phyloP scores from a whole-genome alignment of 2,113 vertebrate genomes.

The Scopus umbretta region DNA sequence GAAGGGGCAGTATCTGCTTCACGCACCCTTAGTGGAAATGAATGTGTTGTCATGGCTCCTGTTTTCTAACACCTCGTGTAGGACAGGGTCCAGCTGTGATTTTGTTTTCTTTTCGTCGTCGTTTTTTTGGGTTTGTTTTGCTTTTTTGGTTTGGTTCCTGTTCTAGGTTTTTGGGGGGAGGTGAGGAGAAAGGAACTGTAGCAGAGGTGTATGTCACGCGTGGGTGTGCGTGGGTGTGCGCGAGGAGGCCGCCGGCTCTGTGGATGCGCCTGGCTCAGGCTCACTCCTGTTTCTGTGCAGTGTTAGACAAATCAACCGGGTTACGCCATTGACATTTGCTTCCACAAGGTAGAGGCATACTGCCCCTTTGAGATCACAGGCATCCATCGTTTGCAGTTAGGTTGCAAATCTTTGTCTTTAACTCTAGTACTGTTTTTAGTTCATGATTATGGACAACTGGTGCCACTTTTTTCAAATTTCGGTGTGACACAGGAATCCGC shows the following conservation, averaged over 20 bases:
- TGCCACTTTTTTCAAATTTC: conserved; percentile 76
- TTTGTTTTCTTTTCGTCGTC: background rate
- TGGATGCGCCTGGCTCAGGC: background rate
- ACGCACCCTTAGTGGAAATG: conserved; percentile 52
- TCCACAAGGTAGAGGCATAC: conserved; percentile 61
- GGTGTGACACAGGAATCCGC: conserved; percentile 71
- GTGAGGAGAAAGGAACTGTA: conserved; percentile 41
- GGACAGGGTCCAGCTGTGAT: conserved; percentile 57
- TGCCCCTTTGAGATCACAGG: conserved; percentile 66
- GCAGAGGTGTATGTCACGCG: conserved; percentile 12
- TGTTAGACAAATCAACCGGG: conserved; percentile 65
- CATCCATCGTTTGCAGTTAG: conserved; percentile 43
- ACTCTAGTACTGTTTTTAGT: conserved; percentile 79
- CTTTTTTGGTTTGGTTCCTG: background rate
- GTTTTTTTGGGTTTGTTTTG: background rate
- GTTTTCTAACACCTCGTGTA: conserved; percentile 47
- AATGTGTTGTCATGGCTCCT: conserved; percentile 60
- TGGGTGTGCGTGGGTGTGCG: background rate
- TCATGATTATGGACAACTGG: conserved; percentile 75
- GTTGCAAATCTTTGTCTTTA: conserved; percentile 75
- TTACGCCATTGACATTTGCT: conserved; percentile 64
- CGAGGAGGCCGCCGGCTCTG: background rate
- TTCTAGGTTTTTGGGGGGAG: background rate
- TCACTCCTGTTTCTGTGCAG: conserved; percentile 56
- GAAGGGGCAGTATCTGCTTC: conserved; percentile 63